Conservation (phyloP, 2,888 invertebrate species). For the Amphipoea oculea region DNA sequence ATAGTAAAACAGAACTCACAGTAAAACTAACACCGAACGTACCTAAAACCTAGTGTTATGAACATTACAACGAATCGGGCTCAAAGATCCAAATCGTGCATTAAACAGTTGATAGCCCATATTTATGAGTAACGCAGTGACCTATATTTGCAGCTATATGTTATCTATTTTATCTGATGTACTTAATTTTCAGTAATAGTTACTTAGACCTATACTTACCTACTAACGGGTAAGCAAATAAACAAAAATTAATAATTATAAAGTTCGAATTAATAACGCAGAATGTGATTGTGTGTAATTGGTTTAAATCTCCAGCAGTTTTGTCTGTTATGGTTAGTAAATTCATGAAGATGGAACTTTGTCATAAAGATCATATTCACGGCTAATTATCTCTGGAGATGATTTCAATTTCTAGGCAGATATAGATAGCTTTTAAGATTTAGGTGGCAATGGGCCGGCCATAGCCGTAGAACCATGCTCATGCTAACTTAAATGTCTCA, state of each 20-base stretch:
- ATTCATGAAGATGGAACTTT: not conserved
- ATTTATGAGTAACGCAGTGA: constrained; percentile 46
- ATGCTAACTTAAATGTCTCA: too few species aligned
- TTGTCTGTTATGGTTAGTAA: too few species aligned
- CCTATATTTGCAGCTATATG: constrained; percentile 36
- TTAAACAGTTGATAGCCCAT: constrained; percentile 35
- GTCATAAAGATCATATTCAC: not conserved
- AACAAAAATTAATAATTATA: not conserved
- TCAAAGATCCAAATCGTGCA: constrained; percentile 47
- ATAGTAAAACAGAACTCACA: not conserved
- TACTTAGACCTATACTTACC: constrained; percentile 17
- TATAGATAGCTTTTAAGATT: not conserved
- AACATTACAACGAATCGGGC: constrained; percentile 21
- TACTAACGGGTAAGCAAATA: not conserved
- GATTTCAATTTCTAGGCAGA: not conserved
- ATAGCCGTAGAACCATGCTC: too few species aligned
- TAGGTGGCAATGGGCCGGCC: too few species aligned
- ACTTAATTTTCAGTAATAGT: constrained; percentile 25
- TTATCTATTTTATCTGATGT: constrained; percentile 33
- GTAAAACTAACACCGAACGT: not conserved
- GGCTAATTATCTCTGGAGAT: too few species aligned
- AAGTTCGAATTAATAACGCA: not conserved
- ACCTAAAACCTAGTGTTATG: not conserved
- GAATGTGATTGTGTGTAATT: not conserved
- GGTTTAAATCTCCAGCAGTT: too few species aligned